A percentile compares a stretch with the other conserved stretches of the same genome.
These are phyloP conservation scores for Periophthalmus magnuspinnatus DNA, from an alignment of 2,797 vertebrate species.

Conservation along the genomic window DNA sequence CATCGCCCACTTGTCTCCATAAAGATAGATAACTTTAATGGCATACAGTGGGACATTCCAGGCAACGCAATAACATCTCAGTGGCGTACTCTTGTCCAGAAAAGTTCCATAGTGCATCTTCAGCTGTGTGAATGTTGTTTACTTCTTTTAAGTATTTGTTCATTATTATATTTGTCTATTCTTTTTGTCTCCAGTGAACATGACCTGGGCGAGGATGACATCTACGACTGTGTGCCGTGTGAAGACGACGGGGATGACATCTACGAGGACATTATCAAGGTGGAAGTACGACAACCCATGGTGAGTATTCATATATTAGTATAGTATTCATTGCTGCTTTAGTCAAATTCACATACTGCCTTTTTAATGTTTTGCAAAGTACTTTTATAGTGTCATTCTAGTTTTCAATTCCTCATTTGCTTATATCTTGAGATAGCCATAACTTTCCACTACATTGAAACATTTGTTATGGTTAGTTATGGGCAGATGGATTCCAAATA, in stretches of 20 bases:
- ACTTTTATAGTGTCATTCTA: background rate
- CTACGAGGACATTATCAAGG: slow-evolving; percentile 99
- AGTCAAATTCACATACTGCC: background rate
- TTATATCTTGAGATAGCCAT: too few relatives aligned
- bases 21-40: too few relatives aligned
- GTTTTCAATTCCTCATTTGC: too few relatives aligned
- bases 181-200: slow-evolving; percentile 82
- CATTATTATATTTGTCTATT: background rate
- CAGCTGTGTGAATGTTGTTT: background rate
- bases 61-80: too few relatives aligned
- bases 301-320: slow-evolving; percentile 77
- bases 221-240: slow-evolving; percentile 97
- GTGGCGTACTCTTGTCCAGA: too few relatives aligned
- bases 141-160: background rate
- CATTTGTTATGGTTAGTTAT: too few relatives aligned
- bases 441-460: too few relatives aligned
- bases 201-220: slow-evolving; percentile 94
- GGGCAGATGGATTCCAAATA: too few relatives aligned
- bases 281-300: slow-evolving; percentile 98
- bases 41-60: too few relatives aligned
- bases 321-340: background rate
- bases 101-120: too few relatives aligned
- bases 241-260: slow-evolving; percentile 96
- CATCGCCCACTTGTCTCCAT: too few relatives aligned
- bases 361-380: background rate